These are phyloP conservation scores for Paralichthys olivaceus DNA, from an alignment of 2,113 vertebrate species.

Conservation along the genomic window DNA sequence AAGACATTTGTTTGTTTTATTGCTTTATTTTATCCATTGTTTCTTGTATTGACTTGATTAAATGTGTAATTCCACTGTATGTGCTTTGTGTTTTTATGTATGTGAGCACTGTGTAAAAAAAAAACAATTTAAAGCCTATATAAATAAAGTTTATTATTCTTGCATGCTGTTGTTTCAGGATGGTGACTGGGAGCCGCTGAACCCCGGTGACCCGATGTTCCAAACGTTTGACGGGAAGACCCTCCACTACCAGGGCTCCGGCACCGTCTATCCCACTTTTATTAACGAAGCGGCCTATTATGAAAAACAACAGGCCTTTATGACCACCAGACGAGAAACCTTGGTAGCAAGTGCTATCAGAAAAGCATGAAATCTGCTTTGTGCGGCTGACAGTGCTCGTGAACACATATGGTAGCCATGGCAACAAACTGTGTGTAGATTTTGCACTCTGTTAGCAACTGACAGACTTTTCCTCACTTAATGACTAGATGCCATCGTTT, in stretches of 20 bases:
- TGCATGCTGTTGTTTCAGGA: slow-evolving; percentile 83
- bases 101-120: too few species aligned
- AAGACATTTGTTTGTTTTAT: not conserved
- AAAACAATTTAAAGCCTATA: too few species aligned
- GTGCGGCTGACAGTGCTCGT: not conserved
- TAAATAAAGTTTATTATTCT: not conserved
- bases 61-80: too few species aligned
- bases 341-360: slow-evolving; percentile 83
- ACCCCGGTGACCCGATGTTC: slow-evolving; percentile 93
- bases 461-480: slow-evolving; percentile 44
- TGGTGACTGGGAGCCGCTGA: slow-evolving; percentile 94
- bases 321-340: slow-evolving; percentile 87
- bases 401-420: slow-evolving; percentile 16
- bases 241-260: slow-evolving; percentile 84
- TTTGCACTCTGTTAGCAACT: slow-evolving; percentile 62
- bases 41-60: too few species aligned
- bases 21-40: not conserved
- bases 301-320: slow-evolving; percentile 95
- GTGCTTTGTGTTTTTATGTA: too few species aligned
- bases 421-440: slow-evolving; percentile 46
- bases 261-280: slow-evolving; percentile 90
- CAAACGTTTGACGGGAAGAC: slow-evolving; percentile 90
- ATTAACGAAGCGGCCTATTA: slow-evolving; percentile 98
- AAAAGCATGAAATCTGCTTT: slow-evolving; percentile 65
- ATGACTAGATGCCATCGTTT: slow-evolving; percentile 53